Evolutionary conservation across 2,797 vertebrate species (phyloP).

Genomic region (Catamblyrhynchus diadema): DNA sequence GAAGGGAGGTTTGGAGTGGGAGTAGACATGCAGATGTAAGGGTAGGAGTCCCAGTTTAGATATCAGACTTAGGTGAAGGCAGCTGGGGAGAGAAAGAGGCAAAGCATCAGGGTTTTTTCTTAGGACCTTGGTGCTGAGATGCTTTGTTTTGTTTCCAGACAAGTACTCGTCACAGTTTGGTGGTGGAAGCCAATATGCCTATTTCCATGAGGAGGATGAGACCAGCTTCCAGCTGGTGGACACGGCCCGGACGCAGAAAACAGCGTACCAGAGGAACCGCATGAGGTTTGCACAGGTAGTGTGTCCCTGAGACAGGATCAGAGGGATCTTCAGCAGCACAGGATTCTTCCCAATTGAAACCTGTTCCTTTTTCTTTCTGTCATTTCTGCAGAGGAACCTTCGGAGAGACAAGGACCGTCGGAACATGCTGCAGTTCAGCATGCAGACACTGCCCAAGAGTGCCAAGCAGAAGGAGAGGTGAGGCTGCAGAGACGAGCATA

Average conservation of each 20-base stretch:
- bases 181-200: constrained; percentile 95
- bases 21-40: rapidly evolving
- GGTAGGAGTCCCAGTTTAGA: rapidly evolving
- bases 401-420: constrained; percentile 95
- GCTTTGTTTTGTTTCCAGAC: constrained; percentile 74
- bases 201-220: constrained; percentile 98
- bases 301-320: rapidly evolving
- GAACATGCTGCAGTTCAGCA: constrained; percentile 94
- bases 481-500: neutral
- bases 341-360: neutral
- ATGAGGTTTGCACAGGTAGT: constrained; percentile 96
- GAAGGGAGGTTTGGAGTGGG: neutral
- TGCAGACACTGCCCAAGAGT: constrained; percentile 96
- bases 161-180: constrained; percentile 99
- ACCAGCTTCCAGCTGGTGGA: constrained; percentile 98
- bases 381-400: constrained; percentile 85
- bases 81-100: neutral
- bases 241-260: constrained; percentile 95
- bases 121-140: neutral
- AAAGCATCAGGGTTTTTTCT: neutral
- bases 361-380: neutral
- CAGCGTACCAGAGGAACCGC: constrained; percentile 96
- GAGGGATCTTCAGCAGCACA: rapidly evolving
- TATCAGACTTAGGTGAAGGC: neutral
- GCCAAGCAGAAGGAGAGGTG: constrained; percentile 99